A percentile compares a stretch with the other conserved stretches of the same genome.
These are phyloP conservation scores for Sus cebifrons DNA, from an alignment of 2,797 vertebrate species.

Conservation along the genomic window DNA sequence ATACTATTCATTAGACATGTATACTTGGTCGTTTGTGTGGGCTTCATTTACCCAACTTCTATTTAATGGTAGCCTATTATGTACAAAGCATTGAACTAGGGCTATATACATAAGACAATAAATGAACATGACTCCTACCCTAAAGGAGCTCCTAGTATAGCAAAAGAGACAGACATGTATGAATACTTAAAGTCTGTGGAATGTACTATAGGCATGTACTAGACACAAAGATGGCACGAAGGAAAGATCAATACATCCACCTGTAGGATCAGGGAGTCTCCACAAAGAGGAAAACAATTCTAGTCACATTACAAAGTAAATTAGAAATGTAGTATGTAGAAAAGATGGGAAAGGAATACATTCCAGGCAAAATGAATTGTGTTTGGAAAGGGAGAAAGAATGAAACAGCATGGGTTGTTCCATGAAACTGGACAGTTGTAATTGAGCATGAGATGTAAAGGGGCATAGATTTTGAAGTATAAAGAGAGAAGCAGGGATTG, in stretches of 20 bases:
- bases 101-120: neutral
- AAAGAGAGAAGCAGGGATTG: neutral
- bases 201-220: neutral
- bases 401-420: neutral
- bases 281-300: neutral
- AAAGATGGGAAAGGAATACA: neutral
- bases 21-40: constrained; percentile 19
- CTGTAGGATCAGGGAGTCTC: neutral
- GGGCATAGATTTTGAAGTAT: neutral
- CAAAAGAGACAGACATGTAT: neutral
- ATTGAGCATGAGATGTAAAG: neutral
- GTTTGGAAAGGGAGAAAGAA: neutral
- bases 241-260: neutral
- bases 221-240: neutral
- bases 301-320: neutral
- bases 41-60: neutral
- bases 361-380: neutral
- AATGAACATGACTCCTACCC: neutral
- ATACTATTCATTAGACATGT: neutral
- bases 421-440: neutral
- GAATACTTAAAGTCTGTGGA: neutral
- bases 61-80: neutral
- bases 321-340: neutral
- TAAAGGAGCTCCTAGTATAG: neutral
- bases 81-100: neutral